Evolutionary conservation across 2,113 vertebrate genomes (phyloP), one percentile per base, ranked within the genome.

Genomic region (Nothobranchius furzeri): DNA sequence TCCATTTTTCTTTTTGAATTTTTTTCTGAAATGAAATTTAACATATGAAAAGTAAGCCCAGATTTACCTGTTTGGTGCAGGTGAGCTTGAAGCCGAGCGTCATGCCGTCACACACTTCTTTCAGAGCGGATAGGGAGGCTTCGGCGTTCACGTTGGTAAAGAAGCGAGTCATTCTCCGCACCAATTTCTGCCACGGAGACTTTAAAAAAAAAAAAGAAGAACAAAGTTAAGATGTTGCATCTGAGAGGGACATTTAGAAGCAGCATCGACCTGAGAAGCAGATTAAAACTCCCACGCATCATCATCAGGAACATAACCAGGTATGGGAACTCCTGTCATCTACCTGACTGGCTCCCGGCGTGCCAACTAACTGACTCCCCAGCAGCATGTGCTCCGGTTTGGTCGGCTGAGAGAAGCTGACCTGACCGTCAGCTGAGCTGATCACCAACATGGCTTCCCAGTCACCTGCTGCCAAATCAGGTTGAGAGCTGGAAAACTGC

Each of bases 301-400:
- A 30, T 30, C 3, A 30, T 30, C 30, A 30, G 30, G 30, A 30
- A 3, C 30, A 30, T 30, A 30, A 30, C 30, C 30, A 4, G 30
- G 30, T 3, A 10, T 24, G 1, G 6, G 6, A 40, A 40, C 37
- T 14, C 2, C 13, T 42, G 46, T 5, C n/a, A 52, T 6, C 82
- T 88, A 98, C 98, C 96, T 99, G 98, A 53, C 97, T 98, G 72
- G 96, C 95, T 48, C 96, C 95, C 0, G 96, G 98, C 0, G 98
- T 98, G 51, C 93, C 94, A 3, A 98, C 82, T 25, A 98, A 89
- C 40, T 99, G 97, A 80, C 95, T 98, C 30, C 94, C 94, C 51
- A 99, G 83, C 65, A 98, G 83, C 97, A 99, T 99, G 87, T 99
- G 96, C 60, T 99, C 96, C 1, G 95, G 95, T 77, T 95, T 95